These are phyloP conservation scores for Diarsia mendica DNA, from an alignment of 2,888 invertebrate genomes.

Conservation along the genomic window DNA sequence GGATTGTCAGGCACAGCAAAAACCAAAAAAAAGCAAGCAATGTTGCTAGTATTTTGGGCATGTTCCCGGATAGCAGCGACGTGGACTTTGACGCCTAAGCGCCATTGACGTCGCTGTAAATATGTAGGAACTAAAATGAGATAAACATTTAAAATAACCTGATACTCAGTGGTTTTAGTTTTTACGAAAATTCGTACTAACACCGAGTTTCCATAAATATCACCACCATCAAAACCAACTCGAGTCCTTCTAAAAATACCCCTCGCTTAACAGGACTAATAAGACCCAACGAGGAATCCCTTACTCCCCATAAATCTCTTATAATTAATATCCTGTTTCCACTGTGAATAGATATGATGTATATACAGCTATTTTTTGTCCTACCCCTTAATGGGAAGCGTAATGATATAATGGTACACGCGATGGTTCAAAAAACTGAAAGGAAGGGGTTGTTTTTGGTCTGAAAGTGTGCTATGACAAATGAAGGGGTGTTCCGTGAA, in stretches of 20 bases:
- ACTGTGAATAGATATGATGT: conserved; percentile 56
- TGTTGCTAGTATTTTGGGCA: too few relatives aligned
- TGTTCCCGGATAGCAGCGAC: too few relatives aligned
- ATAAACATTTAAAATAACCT: neutral
- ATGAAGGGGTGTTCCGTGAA: neutral
- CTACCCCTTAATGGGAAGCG: conserved; percentile 26
- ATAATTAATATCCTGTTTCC: conserved; percentile 75
- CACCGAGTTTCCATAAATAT: neutral
- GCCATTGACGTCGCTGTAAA: too few relatives aligned
- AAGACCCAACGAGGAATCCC: conserved; percentile 50
- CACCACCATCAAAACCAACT: neutral
- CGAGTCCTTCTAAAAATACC: conserved; percentile 40
- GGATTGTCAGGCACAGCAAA: too few relatives aligned
- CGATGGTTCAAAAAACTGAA: conserved; percentile 33
- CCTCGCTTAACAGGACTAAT: conserved; percentile 42
- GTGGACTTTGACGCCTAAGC: too few relatives aligned
- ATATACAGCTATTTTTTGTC: conserved; percentile 49
- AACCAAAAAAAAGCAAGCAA: too few relatives aligned
- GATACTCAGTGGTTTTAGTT: neutral
- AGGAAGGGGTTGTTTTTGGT: conserved; percentile 6
- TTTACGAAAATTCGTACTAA: too few relatives aligned
- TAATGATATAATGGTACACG: conserved; percentile 48
- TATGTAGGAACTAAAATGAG: too few relatives aligned
- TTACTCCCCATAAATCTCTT: conserved; percentile 69
- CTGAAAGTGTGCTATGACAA: conserved; percentile 10